Evolutionary conservation across 1,140 invertebrate species (phyloP), one percentile per base, ranked within the genome.

Genomic region (Lethrus apterus): DNA sequence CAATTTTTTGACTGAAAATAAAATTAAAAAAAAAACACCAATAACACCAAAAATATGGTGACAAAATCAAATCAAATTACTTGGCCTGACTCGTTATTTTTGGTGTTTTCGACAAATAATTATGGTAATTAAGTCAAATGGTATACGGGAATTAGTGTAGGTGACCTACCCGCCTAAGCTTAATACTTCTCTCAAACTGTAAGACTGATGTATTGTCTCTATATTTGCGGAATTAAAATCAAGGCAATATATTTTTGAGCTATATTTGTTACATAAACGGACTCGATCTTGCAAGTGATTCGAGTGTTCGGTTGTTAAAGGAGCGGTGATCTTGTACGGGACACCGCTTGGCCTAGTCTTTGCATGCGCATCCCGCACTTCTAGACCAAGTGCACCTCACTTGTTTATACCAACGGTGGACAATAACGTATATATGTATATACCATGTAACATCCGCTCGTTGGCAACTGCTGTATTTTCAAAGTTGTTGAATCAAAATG

Each of bases 181-280:
- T 44, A n/a, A n/a, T n/a, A 44, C 34, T 34, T 40, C 33, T 45
- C 45, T 48, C 46, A 54, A n/a, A 56, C 51, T 51, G 52, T 60
- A 64, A 64, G 62, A 64, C 62, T 64, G 62, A 64, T 52, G 52
- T 52, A 50, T 62, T 59, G 50, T 59, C 55, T 56, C 48, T 60
- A 58, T 60, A 60, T 54, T 60, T 54, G 57, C 58, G 56, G 57
- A 60, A 47, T 54, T 55, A 55, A 51, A 62, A 56, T 64, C 55
- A 57, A 57, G 62, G 62, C 62, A 64, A 64, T 63, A 63, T 62
- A 61, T 61, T 62, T 64, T 62, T 62, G 59, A 60, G 62, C 62
- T 62, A 60, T 57, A 56, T 63, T 63, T 62, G 61, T 63, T 63
- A 58, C 52, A 56, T 59, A 55, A 56, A 56, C 54, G 49, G 49